Base-by-base conservation (phyloP, 2,113 vertebrate genomes). In the Podocnemis expansa region DNA sequence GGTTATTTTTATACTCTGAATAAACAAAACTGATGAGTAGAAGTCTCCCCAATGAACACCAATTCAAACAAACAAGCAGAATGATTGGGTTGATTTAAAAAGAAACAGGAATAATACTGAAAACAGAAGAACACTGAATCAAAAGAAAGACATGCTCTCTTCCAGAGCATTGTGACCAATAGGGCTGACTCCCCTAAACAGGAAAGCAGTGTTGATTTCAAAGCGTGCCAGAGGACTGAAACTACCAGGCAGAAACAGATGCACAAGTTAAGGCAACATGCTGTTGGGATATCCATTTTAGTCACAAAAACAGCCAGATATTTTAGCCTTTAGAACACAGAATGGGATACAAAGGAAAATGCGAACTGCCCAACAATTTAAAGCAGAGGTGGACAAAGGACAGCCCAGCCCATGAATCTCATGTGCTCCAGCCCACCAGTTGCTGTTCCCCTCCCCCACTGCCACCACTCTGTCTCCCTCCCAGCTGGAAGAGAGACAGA, bases 21-120 rank as follows among this genome's bases (percentile, higher is more conserved):
- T 67, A 73, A 63, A 93, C 81, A 73, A 27, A 93, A 89, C 29
- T 86, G 81, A 95, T 75, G 54, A 94, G 88, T 0, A 93, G 55
- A 93, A 87, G 41, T 19, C 84, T 93, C 85, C 8, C 80, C 43
- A 45, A 9, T 38, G 63, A 67, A n/a, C 22, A 81, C 7, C 10
- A 60, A 56, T 78, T 73, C 87, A 79, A 76, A 95, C 17, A 13
- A 89, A 8, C 29, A 92, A 83, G 24, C 80, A 47, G 84, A 80
- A 82, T 31, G 5, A 63, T 63, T n/a, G 16, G 31, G 60, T 63
- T 63, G 34, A 63, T 63, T 34, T 63, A n/a, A 63, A n/a, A 67
- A n/a, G 34, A 67, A 67, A 67, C n/a, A 67, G 63, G 21, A 67
- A 38, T 67, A 19, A 67, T 38, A 67, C 34, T 67, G 63, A 67